phyloP scores from a whole-genome alignment of 2,797 vertebrate species.

The Peromyscus nudipes region DNA sequence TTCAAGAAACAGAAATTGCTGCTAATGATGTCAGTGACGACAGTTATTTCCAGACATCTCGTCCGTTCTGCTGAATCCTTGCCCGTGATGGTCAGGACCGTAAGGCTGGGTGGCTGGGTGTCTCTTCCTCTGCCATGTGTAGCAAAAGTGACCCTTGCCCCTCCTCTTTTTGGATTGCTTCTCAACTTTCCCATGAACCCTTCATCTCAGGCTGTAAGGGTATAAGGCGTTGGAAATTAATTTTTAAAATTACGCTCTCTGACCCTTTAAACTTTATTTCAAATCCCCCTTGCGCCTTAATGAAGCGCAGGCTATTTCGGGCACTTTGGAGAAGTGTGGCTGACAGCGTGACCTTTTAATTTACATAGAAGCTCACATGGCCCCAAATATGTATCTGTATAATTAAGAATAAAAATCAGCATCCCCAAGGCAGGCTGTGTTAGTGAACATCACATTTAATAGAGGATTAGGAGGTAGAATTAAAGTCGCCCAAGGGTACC shows the following conservation, averaged over 20 bases:
- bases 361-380: conserved; percentile 61
- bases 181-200: conserved; percentile 79
- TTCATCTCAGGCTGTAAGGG: conserved; percentile 83
- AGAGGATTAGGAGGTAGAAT: conserved; percentile 87
- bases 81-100: fast-evolving
- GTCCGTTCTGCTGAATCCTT: background rate
- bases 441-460: conserved; percentile 83
- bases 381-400: conserved; percentile 82
- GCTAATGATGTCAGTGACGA: fast-evolving
- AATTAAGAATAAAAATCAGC: conserved; percentile 85
- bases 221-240: conserved; percentile 78
- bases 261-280: conserved; percentile 83
- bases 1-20: background rate
- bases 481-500: conserved; percentile 77
- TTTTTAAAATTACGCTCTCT: conserved; percentile 84
- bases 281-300: conserved; percentile 79
- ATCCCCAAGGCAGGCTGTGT: conserved; percentile 83
- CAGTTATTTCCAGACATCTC: fast-evolving
- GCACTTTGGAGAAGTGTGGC: conserved; percentile 81
- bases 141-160: background rate
- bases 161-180: background rate
- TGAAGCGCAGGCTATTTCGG: conserved; percentile 81
- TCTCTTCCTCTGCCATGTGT: background rate
- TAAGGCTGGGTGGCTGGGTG: background rate
- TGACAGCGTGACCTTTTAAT: conserved; percentile 70